A percentile compares a stretch with the other conserved stretches of the same genome.
Conservation (phyloP, 35 echinoderm and acorn worm genomes). For the Lytechinus pictus region DNA sequence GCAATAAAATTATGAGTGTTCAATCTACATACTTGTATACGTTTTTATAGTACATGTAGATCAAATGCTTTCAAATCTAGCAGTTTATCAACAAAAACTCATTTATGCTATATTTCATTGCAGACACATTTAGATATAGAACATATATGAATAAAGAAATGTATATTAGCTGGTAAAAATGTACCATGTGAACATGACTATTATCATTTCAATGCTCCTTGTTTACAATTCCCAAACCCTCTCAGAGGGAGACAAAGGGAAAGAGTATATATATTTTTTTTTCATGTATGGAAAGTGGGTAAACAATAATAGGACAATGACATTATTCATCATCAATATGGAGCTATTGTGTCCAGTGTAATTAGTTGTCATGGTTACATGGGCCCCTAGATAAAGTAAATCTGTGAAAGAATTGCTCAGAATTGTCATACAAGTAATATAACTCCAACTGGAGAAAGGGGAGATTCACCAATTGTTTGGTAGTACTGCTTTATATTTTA, state of each 20-base stretch:
- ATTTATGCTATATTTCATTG: no score
- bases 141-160: no score
- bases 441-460: not conserved
- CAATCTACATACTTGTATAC: no score
- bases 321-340: slow-evolving; percentile 5
- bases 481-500: not conserved
- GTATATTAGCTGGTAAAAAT: no score
- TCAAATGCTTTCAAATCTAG: no score
- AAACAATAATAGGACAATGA: not conserved
- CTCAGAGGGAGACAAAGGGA: not conserved
- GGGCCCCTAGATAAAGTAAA: not conserved
- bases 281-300: not conserved
- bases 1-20: no score
- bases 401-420: not conserved
- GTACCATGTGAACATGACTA: not conserved
- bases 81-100: no score
- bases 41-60: no score
- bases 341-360: not conserved
- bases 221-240: not conserved
- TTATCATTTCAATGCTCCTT: not conserved
- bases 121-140: no score
- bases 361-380: not conserved
- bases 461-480: not conserved
- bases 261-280: not conserved
- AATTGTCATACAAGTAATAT: not conserved